phyloP scores from a whole-genome alignment of 2,888 invertebrate genomes.

The Aelia acuminata region DNA sequence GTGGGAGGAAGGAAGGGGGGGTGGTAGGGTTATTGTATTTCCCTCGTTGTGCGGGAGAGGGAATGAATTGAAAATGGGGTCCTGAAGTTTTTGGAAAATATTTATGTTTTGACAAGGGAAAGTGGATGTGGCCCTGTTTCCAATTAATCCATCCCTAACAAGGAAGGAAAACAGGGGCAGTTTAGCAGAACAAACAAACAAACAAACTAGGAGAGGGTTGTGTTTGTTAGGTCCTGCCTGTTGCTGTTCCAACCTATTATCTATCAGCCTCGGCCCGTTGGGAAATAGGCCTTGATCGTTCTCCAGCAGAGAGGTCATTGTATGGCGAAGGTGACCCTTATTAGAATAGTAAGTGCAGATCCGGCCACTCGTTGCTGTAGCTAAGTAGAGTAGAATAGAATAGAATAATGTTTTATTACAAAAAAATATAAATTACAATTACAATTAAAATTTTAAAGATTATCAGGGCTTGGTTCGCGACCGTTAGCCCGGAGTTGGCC shows the following conservation, averaged over 20 bases:
- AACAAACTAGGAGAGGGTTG: background rate
- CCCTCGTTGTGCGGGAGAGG: background rate
- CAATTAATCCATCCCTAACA: conserved; percentile 49
- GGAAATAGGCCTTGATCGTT: background rate
- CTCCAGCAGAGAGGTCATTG: background rate
- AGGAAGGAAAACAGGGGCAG: conserved; percentile 59
- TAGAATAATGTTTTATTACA: too few species aligned
- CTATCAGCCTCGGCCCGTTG: background rate
- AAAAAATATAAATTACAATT: too few species aligned
- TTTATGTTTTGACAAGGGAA: conserved; percentile 50
- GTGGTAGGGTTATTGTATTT: conserved; percentile 46
- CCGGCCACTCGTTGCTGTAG: too few species aligned
- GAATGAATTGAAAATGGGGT: conserved; percentile 32
- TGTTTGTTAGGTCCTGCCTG: too few species aligned
- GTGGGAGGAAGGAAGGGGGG: too few species aligned
- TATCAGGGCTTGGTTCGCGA: too few species aligned
- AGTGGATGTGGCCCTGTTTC: background rate
- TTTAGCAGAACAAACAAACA: conserved; percentile 62
- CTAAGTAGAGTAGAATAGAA: too few species aligned
- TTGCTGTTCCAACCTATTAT: background rate
- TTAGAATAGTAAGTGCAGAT: too few species aligned
- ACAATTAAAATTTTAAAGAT: too few species aligned
- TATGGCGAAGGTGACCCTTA: background rate
- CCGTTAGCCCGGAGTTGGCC: too few species aligned
- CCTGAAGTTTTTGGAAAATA: conserved; percentile 45